Percentiles rank a stretch among this genome's conserved stretches.
These are phyloP conservation scores for Rhodophaea formosa DNA, from an alignment of 2,888 invertebrate genomes.

Conservation along the genomic window DNA sequence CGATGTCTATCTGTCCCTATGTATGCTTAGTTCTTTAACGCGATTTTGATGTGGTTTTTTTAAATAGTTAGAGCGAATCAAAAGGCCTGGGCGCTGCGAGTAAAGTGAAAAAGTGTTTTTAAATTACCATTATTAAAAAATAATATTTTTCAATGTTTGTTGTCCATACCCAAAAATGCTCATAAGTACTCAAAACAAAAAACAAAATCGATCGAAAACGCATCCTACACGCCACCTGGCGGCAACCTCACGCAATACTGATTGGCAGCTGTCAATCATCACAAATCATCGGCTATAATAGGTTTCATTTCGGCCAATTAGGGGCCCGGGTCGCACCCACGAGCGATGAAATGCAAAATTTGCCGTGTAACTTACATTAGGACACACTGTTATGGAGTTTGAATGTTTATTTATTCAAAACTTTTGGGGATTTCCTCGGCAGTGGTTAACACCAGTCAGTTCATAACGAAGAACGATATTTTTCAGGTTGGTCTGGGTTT, in stretches of 20 bases:
- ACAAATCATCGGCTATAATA: slow-evolving; percentile 63
- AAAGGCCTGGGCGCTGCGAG: too few relatives aligned
- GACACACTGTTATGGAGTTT: slow-evolving; percentile 18
- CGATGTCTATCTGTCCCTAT: too few relatives aligned
- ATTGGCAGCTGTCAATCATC: slow-evolving; percentile 77
- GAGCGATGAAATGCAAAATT: slow-evolving; percentile 49
- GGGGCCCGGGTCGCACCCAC: slow-evolving; percentile 50
- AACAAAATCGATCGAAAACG: slow-evolving; percentile 12
- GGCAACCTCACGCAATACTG: slow-evolving; percentile 53
- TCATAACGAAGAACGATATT: too few relatives aligned
- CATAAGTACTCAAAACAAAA: slow-evolving; percentile 7
- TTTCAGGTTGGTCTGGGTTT: too few relatives aligned
- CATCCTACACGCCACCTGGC: slow-evolving; percentile 57
- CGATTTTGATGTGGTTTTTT: too few relatives aligned
- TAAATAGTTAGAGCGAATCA: too few relatives aligned
- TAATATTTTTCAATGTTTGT: background rate
- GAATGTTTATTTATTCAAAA: background rate
- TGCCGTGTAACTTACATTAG: slow-evolving; percentile 18
- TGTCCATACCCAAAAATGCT: background rate
- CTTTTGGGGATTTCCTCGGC: too few relatives aligned
- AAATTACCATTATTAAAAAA: too few relatives aligned
- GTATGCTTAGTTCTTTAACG: too few relatives aligned
- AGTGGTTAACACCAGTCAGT: too few relatives aligned
- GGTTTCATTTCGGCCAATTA: slow-evolving; percentile 69
- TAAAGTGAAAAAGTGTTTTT: too few relatives aligned